Evolutionary conservation across 2,113 vertebrate species (phyloP).

Genomic region (Cepphus grylle): DNA sequence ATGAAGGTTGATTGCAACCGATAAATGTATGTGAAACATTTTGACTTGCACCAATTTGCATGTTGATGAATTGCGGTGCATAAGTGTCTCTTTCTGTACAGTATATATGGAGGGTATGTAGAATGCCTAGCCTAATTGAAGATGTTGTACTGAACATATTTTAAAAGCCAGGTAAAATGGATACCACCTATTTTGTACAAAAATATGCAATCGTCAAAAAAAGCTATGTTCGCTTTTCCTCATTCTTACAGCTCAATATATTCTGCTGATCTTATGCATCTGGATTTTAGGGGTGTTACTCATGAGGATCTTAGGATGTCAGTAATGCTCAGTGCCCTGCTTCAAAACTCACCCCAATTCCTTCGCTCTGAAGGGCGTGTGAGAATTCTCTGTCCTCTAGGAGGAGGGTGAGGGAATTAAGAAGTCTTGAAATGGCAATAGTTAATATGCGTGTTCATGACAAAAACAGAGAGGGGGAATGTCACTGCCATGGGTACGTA

Average conservation of each 20-base stretch:
- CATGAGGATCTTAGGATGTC: not conserved
- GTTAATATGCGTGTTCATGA: not conserved
- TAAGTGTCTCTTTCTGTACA: not conserved
- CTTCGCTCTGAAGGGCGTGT: not conserved
- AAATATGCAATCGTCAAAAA: not conserved
- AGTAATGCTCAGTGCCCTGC: not conserved
- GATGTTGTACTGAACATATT: not conserved
- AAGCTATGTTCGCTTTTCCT: not conserved
- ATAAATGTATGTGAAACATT: slow-evolving; percentile 54
- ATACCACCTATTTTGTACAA: not conserved
- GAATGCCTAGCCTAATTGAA: not conserved
- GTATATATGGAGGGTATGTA: not conserved
- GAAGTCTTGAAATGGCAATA: not conserved
- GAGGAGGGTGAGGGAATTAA: not conserved
- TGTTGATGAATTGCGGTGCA: slow-evolving; percentile 21
- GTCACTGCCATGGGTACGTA: not conserved
- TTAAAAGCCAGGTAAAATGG: not conserved
- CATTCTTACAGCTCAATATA: not conserved
- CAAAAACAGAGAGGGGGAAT: not conserved
- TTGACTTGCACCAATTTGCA: slow-evolving; percentile 44
- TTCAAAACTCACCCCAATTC: not conserved
- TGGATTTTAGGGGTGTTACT: not conserved
- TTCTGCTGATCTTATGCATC: not conserved
- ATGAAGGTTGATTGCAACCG: slow-evolving; percentile 35
- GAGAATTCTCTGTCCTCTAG: not conserved